Base-by-base conservation (phyloP, 2,113 vertebrate species). In the Nothobranchius furzeri region DNA sequence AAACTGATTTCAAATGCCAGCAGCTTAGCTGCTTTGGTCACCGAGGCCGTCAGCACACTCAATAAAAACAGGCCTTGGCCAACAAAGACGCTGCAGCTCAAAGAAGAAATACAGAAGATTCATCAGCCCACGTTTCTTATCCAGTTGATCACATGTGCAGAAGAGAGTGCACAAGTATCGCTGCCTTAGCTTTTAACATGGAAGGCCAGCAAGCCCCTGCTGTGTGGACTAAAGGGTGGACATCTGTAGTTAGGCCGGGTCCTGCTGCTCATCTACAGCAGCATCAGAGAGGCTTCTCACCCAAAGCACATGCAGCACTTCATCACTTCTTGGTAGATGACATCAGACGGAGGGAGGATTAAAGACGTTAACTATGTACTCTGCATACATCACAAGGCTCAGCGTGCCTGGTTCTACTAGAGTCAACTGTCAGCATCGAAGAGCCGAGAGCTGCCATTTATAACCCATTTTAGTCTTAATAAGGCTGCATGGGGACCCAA, bases 281-380 rank as follows among this genome's bases (percentile, higher is more conserved):
- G 86, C 83, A 92, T 91, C 90, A 88, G 88, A 85, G 79, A 91
- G 84, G 79, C 80, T 85, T 78, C 82, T 84, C 77, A 65, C 78
- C 77, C 75, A 67, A 84, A 85, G 81, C 71, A 88, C 84, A 89
- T 89, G 90, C 88, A 88, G 85, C 79, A 84, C 78, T 88, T 92
- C 83, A 90, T 91, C 90, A 92, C 90, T 85, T 78, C 85, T 75
- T 86, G 90, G 87, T 86, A 88, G 82, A 90, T 89, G 87, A 91
- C 85, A 91, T 88, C 84, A 85, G 89, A 87, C 72, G 59, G 88
- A 88, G 75, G 58, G 59, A 61, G 73, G 85, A 90, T 88, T 88
- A 82, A 84, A 84, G 70, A 68, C 70, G 10, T 62, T 79, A 73
- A 75, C 76, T 13, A 60, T 75, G 76, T 76, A 69, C 68, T 50